Conservation (phyloP, 92 coral and sea anemone genomes). For the Bergia puertoricense region DNA sequence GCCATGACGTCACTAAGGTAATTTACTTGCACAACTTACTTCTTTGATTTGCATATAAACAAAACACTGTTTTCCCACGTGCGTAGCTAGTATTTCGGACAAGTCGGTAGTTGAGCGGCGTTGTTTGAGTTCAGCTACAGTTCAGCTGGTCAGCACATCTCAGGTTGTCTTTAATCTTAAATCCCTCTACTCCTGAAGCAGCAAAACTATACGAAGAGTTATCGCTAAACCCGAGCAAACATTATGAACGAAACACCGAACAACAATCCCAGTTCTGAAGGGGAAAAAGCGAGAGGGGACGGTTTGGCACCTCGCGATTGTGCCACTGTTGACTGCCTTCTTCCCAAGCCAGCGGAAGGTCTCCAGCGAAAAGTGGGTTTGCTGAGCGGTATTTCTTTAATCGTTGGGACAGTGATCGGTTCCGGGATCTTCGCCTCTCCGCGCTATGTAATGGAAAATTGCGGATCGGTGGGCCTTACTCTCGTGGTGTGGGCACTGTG, state of each 20-base stretch:
- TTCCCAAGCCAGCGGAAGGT: slow-evolving; percentile 48
- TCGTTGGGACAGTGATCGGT: slow-evolving; percentile 95
- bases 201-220: no score
- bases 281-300: neutral
- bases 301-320: slow-evolving; percentile 34
- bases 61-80: slow-evolving; percentile 22
- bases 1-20: neutral
- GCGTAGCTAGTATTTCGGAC: neutral
- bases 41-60: slow-evolving; percentile 26
- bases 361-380: slow-evolving; percentile 88
- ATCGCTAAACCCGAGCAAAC: neutral
- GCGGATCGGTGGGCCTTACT: slow-evolving; percentile 95
- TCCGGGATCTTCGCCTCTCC: slow-evolving; percentile 98
- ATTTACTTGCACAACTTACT: neutral
- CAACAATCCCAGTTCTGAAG: slow-evolving; percentile 10
- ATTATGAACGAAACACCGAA: slow-evolving; percentile 3
- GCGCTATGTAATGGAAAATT: slow-evolving; percentile 80
- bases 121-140: neutral
- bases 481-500: slow-evolving; percentile 91
- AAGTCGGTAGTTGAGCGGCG: neutral
- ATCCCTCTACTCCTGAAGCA: no score
- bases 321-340: slow-evolving; percentile 60
- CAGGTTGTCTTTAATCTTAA: no score
- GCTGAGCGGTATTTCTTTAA: slow-evolving; percentile 82
- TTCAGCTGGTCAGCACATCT: neutral